Percentiles rank a stretch among this genome's conserved stretches.
phyloP scores from a whole-genome alignment of 2,888 invertebrate species.

The Harpalus rufipes region DNA sequence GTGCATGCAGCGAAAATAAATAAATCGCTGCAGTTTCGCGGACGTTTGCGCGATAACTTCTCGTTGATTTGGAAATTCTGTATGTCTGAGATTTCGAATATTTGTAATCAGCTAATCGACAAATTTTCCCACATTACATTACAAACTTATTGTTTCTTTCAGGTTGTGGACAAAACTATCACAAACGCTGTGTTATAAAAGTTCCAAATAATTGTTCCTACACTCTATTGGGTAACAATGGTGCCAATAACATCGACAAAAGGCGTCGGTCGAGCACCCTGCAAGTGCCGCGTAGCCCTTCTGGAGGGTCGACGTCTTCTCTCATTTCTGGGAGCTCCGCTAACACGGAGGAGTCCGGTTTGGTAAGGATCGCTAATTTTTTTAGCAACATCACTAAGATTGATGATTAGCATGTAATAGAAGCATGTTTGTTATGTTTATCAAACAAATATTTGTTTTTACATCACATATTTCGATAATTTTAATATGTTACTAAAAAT shows the following conservation, averaged over 20 bases:
- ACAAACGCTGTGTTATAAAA: slow-evolving; percentile 97
- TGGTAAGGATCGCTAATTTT: slow-evolving; percentile 84
- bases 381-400: slow-evolving; percentile 74
- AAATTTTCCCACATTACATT: no score
- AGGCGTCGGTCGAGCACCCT: slow-evolving; percentile 78
- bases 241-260: slow-evolving; percentile 73
- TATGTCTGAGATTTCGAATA: no score
- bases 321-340: slow-evolving; percentile 80
- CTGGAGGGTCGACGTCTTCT: slow-evolving; percentile 86
- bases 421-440: slow-evolving; percentile 26
- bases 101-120: no score
- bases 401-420: slow-evolving; percentile 70
- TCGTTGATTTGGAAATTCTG: no score
- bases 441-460: slow-evolving; percentile 63
- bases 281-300: slow-evolving; percentile 84
- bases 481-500: not conserved
- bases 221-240: slow-evolving; percentile 74
- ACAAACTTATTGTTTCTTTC: slow-evolving; percentile 68
- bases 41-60: no score
- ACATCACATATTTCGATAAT: slow-evolving; percentile 29
- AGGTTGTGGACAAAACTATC: slow-evolving; percentile 99
- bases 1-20: no score
- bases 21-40: no score
- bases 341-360: slow-evolving; percentile 81
- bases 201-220: slow-evolving; percentile 97